These are phyloP conservation scores for Drosophila takahashii DNA, from an alignment of 1,140 invertebrate species.

Conservation along the genomic window DNA sequence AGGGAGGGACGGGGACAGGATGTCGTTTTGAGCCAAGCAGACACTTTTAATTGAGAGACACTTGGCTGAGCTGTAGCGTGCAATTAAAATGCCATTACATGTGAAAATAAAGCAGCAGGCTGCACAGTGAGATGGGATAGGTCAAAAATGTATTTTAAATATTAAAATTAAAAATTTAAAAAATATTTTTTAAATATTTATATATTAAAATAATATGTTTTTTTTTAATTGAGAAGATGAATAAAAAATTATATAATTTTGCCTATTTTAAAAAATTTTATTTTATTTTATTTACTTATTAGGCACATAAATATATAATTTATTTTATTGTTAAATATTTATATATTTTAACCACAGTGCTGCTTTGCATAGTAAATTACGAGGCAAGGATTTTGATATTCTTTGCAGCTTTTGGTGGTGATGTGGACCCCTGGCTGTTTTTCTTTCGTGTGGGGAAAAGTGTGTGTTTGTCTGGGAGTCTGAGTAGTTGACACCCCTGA, in stretches of 20 bases:
- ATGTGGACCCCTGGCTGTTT: background rate
- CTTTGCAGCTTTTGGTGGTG: conserved; percentile 2
- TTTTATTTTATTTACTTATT: too few relatives aligned
- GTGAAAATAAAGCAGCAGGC: conserved; percentile 52
- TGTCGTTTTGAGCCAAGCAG: conserved; percentile 70
- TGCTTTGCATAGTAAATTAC: conserved; percentile 17
- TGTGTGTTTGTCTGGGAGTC: conserved; percentile 11
- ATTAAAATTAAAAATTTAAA: background rate
- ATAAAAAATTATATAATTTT: too few relatives aligned
- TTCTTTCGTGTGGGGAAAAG: background rate
- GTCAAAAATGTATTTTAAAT: background rate
- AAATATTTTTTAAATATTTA: background rate
- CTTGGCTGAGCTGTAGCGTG: conserved; percentile 70
- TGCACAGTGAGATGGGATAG: conserved; percentile 16
- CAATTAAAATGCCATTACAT: conserved; percentile 82
- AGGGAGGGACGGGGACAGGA: conserved; percentile 10
- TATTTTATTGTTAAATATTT: too few relatives aligned
- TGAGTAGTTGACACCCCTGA: conserved; percentile 28
- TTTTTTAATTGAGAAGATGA: too few relatives aligned
- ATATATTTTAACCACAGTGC: conserved; percentile 18
- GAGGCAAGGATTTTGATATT: conserved; percentile 25
- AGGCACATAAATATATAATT: too few relatives aligned
- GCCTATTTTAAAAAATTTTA: too few relatives aligned
- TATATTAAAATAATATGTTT: background rate
- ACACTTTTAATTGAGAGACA: conserved; percentile 82